Evolutionary conservation across 2,797 vertebrate species (phyloP).

Genomic region (Pangasius djambal): DNA sequence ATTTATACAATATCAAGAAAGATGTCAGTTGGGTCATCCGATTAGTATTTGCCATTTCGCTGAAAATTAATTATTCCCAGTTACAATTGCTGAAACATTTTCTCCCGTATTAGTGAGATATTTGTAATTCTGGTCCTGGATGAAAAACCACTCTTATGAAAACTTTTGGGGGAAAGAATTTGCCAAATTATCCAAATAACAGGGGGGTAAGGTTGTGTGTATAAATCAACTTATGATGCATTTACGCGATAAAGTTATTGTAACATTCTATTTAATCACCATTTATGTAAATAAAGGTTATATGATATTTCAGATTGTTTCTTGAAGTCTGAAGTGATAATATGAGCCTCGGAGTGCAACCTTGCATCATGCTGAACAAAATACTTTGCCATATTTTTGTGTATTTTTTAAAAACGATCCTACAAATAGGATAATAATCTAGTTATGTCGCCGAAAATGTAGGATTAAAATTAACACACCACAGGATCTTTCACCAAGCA

Average conservation of each 20-base stretch:
- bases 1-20: constrained; percentile 48
- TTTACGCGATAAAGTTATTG: constrained; percentile 80
- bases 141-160: constrained; percentile 25
- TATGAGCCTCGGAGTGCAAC: constrained; percentile 24
- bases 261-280: constrained; percentile 86
- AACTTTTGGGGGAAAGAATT: constrained; percentile 36
- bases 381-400: neutral
- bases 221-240: constrained; percentile 74
- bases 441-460: neutral
- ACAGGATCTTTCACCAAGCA: neutral
- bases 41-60: constrained; percentile 16
- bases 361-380: neutral
- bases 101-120: constrained; percentile 20
- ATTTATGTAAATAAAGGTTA: constrained; percentile 86
- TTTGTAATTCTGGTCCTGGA: constrained; percentile 31
- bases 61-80: constrained; percentile 6
- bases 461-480: neutral
- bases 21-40: neutral
- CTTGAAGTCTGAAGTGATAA: constrained; percentile 45
- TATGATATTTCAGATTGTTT: constrained; percentile 78
- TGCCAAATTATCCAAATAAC: constrained; percentile 45
- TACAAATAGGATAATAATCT: neutral
- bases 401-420: neutral
- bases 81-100: constrained; percentile 3
- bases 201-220: constrained; percentile 66